Evolutionary conservation across 2,113 vertebrate species (phyloP).

Genomic region (Lycaon pictus): DNA sequence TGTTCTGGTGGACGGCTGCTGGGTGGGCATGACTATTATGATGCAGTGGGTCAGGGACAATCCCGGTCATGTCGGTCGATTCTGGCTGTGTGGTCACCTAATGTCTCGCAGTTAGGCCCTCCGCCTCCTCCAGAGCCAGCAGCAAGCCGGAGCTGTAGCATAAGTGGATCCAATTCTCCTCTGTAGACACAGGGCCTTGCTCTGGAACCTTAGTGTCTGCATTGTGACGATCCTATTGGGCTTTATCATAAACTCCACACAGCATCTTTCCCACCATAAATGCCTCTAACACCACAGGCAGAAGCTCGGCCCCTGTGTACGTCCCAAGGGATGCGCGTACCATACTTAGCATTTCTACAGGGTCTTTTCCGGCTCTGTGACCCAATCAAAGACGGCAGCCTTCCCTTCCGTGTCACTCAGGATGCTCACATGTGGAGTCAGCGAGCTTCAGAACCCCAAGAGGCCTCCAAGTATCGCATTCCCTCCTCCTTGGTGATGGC

Average conservation of each 20-base stretch:
- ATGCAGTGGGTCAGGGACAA: rapidly evolving
- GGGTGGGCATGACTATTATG: background rate
- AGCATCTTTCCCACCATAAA: background rate
- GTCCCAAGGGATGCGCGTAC: background rate
- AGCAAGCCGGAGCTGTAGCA: background rate
- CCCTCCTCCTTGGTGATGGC: background rate
- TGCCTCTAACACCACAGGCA: rapidly evolving
- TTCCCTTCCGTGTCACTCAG: background rate
- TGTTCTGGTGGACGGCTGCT: no score
- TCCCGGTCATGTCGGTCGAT: background rate
- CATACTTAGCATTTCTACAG: background rate
- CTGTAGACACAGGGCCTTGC: background rate
- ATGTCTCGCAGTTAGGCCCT: background rate
- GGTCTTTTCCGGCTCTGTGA: background rate
- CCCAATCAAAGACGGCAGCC: background rate
- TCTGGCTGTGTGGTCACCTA: background rate
- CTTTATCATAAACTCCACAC: rapidly evolving
- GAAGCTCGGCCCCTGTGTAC: rapidly evolving
- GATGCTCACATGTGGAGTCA: rapidly evolving
- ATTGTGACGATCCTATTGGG: rapidly evolving
- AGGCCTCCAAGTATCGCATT: rapidly evolving
- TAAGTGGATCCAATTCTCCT: background rate
- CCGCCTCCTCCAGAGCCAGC: background rate
- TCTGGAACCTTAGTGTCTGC: rapidly evolving
- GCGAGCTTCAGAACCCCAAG: background rate